Conservation (phyloP, 2,797 vertebrate species). For the Mormyrops attenuatus region DNA sequence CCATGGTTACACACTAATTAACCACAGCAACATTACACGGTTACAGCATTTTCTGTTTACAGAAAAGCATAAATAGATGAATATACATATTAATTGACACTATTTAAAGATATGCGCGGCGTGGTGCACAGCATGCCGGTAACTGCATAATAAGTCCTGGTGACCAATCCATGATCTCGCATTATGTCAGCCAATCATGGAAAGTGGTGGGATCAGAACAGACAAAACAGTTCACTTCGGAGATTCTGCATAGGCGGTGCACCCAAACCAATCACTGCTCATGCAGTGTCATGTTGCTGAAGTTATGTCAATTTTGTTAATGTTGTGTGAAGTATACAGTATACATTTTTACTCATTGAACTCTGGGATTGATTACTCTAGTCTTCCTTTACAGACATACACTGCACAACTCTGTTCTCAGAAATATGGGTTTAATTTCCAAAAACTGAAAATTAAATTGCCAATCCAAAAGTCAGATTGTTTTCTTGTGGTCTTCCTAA, state of each 20-base stretch:
- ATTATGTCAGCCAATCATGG: background rate
- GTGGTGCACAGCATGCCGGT: background rate
- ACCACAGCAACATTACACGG: background rate
- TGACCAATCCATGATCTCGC: background rate
- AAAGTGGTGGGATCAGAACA: background rate
- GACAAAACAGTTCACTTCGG: background rate
- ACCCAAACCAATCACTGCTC: background rate
- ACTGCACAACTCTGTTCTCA: background rate
- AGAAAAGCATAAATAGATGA: background rate
- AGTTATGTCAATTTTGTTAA: background rate
- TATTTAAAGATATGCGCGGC: background rate
- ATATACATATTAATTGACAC: background rate
- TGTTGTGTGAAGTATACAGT: background rate
- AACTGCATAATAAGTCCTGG: background rate
- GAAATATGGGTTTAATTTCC: background rate
- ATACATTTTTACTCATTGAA: background rate
- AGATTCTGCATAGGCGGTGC: background rate
- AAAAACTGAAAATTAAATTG: background rate
- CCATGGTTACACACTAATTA: background rate
- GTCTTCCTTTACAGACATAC: background rate
- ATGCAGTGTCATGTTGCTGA: background rate
- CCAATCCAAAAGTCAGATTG: background rate
- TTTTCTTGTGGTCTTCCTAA: background rate
- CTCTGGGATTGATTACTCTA: background rate
- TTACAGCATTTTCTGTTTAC: background rate